Evolutionary conservation across 1,140 invertebrate genomes (phyloP).

Genomic region (Oppia nitens): DNA sequence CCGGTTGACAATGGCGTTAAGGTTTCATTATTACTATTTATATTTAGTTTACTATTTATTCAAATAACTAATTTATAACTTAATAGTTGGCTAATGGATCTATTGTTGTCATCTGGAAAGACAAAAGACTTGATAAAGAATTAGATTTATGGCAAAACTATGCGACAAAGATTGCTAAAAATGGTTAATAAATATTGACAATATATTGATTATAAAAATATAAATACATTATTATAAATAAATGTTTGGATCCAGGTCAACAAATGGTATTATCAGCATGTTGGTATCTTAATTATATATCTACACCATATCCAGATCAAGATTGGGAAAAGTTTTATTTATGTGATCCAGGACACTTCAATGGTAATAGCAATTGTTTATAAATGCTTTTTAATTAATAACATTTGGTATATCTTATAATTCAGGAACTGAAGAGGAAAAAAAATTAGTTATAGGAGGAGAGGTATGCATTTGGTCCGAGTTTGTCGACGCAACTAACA

Average conservation of each 20-base stretch:
- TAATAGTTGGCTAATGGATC: constrained; percentile 28
- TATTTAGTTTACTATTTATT: neutral
- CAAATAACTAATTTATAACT: neutral
- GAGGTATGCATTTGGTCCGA: constrained; percentile 30
- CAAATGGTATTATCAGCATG: constrained; percentile 26
- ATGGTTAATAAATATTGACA: no score
- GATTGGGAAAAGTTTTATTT: constrained; percentile 33
- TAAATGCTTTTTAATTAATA: constrained; percentile 29
- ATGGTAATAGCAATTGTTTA: no score
- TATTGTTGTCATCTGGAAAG: constrained; percentile 33
- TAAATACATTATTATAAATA: neutral
- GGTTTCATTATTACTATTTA: neutral
- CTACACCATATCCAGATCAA: constrained; percentile 25
- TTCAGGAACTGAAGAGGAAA: constrained; percentile 14
- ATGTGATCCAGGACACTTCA: constrained; percentile 32
- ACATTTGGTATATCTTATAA: constrained; percentile 29
- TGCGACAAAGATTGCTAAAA: constrained; percentile 18
- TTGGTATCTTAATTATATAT: constrained; percentile 30
- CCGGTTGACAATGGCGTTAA: constrained; percentile 61
- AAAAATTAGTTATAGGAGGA: constrained; percentile 23
- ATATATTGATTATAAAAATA: no score
- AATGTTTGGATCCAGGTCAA: neutral
- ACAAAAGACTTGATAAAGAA: constrained; percentile 19
- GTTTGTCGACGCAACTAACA: constrained; percentile 27
- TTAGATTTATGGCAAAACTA: constrained; percentile 22